Evolutionary conservation across 2,797 vertebrate genomes (phyloP), one percentile per base, ranked within the genome.

Genomic region (Naso thynnoides): DNA sequence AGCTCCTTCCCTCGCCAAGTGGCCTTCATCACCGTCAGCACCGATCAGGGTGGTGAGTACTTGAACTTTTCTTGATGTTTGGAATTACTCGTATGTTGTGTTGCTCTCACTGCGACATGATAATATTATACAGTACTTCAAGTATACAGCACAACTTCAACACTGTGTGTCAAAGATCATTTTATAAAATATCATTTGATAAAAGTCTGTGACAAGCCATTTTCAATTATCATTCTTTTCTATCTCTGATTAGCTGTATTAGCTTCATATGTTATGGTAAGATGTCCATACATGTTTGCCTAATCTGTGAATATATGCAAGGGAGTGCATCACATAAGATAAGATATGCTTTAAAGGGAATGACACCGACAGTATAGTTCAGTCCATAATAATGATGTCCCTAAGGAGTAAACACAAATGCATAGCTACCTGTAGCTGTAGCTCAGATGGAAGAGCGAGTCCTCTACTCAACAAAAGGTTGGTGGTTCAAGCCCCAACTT

Each of bases 41-140:
- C 96, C 0, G 96, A 98, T 86, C 97, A 98, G 81, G 96, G 96
- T 8, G 97, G 98, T 99, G 91, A 96, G 97, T 95, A 24, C 59
- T 50, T 55, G 0, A 10, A 39, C 55, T 42, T 36, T 0, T 41
- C 21, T 36, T 21, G 10, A 29, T 39, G 18, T 48, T 70, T 29
- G 26, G 10, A 36, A n/a, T 21, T 50, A 18, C 36, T 57, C 42
- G 13, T 38, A 6, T 26, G 5, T 36, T 52, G 14, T 27, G 2
- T 26, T 9, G 24, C n/a, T 27, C 63, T 63, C 7, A 31, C 19
- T 42, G 13, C 29, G 31, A 33, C 55, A 23, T 42, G 31, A 33
- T 19, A 3, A 23, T 65, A 4, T 24, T 33, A 10, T 33, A 8
- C 27, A 41, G 44, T 57, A 49, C 6, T 10, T 26, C 4, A 5